Evolutionary conservation across 1,140 invertebrate genomes (phyloP).

Genomic region (Monomorium pharaonis): DNA sequence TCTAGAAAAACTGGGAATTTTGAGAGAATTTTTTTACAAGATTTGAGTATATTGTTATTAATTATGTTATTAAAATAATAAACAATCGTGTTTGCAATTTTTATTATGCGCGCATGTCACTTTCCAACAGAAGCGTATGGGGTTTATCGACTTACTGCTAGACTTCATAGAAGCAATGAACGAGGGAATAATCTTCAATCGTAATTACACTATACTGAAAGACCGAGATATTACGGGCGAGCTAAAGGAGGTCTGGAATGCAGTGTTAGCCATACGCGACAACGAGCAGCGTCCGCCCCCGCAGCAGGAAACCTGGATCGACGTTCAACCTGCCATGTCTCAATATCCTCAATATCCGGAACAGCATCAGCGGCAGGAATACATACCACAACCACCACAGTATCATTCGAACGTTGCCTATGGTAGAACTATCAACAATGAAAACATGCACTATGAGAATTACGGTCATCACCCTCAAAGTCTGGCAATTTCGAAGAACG

Average conservation of each 20-base stretch:
- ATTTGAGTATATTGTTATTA: too few species aligned
- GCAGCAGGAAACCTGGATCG: slow-evolving; percentile 78
- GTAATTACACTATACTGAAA: slow-evolving; percentile 87
- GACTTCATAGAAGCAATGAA: slow-evolving; percentile 91
- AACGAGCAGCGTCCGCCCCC: slow-evolving; percentile 81
- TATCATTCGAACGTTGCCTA: slow-evolving; percentile 69
- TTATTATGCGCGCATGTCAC: not conserved
- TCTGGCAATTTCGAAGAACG: slow-evolving; percentile 67
- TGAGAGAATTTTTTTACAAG: too few species aligned
- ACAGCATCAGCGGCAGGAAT: slow-evolving; percentile 70
- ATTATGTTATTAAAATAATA: not conserved
- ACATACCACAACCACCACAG: slow-evolving; percentile 62
- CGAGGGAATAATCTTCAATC: slow-evolving; percentile 86
- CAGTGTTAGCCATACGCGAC: slow-evolving; percentile 88
- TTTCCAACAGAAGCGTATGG: slow-evolving; percentile 86
- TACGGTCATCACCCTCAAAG: slow-evolving; percentile 63
- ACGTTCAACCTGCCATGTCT: slow-evolving; percentile 75
- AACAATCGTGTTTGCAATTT: not conserved
- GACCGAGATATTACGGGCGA: slow-evolving; percentile 90
- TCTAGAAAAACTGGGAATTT: too few species aligned
- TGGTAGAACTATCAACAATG: slow-evolving; percentile 53
- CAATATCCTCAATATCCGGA: slow-evolving; percentile 76
- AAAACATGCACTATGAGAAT: slow-evolving; percentile 61
- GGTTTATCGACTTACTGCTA: slow-evolving; percentile 88
- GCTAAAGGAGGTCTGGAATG: slow-evolving; percentile 90